Evolutionary conservation across 2,113 vertebrate species (phyloP), one percentile per base, ranked within the genome.

Genomic region (Hipposideros armiger): DNA sequence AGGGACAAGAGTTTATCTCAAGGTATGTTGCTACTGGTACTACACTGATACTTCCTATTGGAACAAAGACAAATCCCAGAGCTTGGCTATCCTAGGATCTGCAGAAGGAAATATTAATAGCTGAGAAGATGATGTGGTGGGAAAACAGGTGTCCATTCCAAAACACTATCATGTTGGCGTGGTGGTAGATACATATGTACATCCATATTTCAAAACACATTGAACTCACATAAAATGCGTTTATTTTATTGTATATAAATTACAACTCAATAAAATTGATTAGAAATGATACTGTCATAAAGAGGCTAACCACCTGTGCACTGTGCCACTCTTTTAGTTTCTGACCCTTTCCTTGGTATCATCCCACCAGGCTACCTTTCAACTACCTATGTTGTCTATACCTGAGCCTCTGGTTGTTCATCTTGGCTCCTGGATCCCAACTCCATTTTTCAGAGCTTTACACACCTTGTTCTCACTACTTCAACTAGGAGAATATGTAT

Each of bases 21-120:
- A 73, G 26, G 22, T 85, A 16, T 76, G 28, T 28, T 86, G 73
- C 76, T 60, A 45, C 36, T 84, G 32, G 11, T 1, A 45, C 22
- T 94, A 74, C 50, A 17, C 1, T 64, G 54, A 94, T 58, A 86
- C 11, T 70, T 92, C 84, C 72, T 62, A 8, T 36, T 62, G 19
- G 5, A 92, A 9, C 67, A 89, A 93, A 95, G 62, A 86, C 28
- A 82, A 95, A 74, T 64, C n/a, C 30, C 32, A 85, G 70, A 82
- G 67, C 11, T 5, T 77, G n/a, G 13, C 64, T 95, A 52, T 74
- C 30, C 30, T 52, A 67, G 36, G n/a, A 89, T 28, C 3, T 47
- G 3, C 6, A 40, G 66, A 78, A 93, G 20, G 87, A 84, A 60
- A n/a, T 36, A 36, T 36, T 36, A 36, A 36, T 19, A 92, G 7